These are phyloP conservation scores for Urocolius indicus DNA, from an alignment of 2,113 vertebrate genomes.

Conservation along the genomic window DNA sequence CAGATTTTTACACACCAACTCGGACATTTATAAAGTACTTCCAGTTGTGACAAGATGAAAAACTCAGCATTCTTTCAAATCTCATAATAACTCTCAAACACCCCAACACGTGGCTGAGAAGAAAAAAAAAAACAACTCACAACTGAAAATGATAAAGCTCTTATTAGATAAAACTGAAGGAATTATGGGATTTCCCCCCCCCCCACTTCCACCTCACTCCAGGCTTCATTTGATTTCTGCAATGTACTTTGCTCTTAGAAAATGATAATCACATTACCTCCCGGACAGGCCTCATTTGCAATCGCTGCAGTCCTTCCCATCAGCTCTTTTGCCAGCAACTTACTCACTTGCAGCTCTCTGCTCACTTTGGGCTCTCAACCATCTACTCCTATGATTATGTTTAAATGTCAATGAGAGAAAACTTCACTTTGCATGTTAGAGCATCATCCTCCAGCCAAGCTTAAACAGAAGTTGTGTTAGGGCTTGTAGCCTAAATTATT, in stretches of 20 bases:
- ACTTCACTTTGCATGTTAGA: background rate
- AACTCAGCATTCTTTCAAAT: slow-evolving; percentile 75
- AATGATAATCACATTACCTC: slow-evolving; percentile 32
- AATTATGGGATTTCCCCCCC: slow-evolving; percentile 19
- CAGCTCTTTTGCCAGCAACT: slow-evolving; percentile 16
- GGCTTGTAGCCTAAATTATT: background rate
- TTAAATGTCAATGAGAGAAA: background rate
- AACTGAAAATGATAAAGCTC: slow-evolving; percentile 51
- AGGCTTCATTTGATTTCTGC: slow-evolving; percentile 47
- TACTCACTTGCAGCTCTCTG: background rate
- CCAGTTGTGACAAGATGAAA: slow-evolving; percentile 76
- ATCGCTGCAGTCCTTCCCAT: background rate
- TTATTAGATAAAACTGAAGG: slow-evolving; percentile 43
- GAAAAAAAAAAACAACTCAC: background rate
- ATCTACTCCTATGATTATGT: background rate
- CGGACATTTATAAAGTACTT: slow-evolving; percentile 77
- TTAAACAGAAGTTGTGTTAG: background rate
- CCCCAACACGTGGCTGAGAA: background rate
- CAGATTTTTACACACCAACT: slow-evolving; percentile 64
- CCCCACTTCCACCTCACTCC: background rate
- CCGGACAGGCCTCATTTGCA: slow-evolving; percentile 56
- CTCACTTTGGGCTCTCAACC: slow-evolving; percentile 33
- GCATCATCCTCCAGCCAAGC: background rate
- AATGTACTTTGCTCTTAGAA: slow-evolving; percentile 10
- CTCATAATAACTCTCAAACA: slow-evolving; percentile 70